Base-by-base conservation (phyloP, 2,113 vertebrate genomes). In the Rhegmatorhina hoffmannsi region DNA sequence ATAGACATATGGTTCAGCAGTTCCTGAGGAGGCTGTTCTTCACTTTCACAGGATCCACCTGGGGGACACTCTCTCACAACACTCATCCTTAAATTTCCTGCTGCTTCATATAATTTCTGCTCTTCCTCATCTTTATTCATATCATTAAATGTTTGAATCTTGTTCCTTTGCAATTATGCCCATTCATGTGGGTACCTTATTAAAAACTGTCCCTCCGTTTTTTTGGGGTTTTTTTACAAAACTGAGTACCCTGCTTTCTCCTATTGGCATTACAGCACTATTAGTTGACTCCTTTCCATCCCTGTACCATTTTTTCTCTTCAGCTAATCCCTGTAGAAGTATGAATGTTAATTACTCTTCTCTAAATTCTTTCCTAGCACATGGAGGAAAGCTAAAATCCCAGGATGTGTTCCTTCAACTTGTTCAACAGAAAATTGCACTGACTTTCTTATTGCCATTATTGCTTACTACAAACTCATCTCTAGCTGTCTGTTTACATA, bases 401-500 rank as follows among this genome's bases (percentile, higher is more conserved):
- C 38, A 86, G 60, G 44, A 91, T 4, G 0, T 36, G 67, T 67
- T 69, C 33, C 47, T 64, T 88, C 58, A 83, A 10, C 33, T 86
- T 93, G 80, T 84, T 80, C 67, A 95, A 84, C 52, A 77, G 72
- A 90, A 97, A 94, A 74, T 43, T 77, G 23, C 33, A 44, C 38
- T 67, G 67, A 55, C 74, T 84, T 91, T 74, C 43, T 90, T 72
- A 62, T 53, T 29, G 43, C 18, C 31, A 33, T 87, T 95, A 79
- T 70, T 79, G 20, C 43, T 55, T 91, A 67, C 83, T 88, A 62
- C 29, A 86, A 77, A 80, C 46, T 59, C 43, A 67, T 85, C 55
- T 95, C 21, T 60, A 63, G 2, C 70, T 86, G 60, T 11, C 18
- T 75, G 21, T 90, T 95, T 86, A 60, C 18, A 21, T 20, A 80